These are phyloP conservation scores for Polietes domitor DNA, from an alignment of 2,888 invertebrate genomes.

Conservation along the genomic window DNA sequence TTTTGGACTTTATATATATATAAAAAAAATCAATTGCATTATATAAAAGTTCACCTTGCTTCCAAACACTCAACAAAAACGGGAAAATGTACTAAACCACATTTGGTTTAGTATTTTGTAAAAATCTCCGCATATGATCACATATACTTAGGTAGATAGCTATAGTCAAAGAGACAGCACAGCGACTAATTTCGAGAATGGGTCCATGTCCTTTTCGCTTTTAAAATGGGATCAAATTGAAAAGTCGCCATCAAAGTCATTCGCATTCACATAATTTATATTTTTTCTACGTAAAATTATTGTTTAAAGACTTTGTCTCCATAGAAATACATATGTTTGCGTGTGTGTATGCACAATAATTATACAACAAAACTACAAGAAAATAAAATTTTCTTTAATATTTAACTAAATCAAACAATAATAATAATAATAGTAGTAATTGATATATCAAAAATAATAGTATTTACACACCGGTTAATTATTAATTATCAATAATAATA, in stretches of 20 bases:
- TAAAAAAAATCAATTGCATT: constrained; percentile 13
- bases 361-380: constrained; percentile 17
- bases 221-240: not conserved
- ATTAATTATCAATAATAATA: not conserved
- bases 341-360: not conserved
- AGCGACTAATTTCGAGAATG: not conserved
- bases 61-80: not conserved
- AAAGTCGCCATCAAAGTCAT: not conserved
- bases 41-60: constrained; percentile 11
- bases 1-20: constrained; percentile 45
- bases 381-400: constrained; percentile 6
- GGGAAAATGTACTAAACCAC: not conserved
- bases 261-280: not conserved
- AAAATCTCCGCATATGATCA: not conserved
- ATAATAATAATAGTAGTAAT: not conserved
- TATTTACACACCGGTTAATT: constrained; percentile 15
- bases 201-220: not conserved
- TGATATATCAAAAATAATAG: not conserved
- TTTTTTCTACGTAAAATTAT: constrained; percentile 3
- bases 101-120: not conserved
- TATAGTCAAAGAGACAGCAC: not conserved
- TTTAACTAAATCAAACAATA: constrained; percentile 19
- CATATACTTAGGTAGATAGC: not conserved
- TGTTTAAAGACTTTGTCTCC: constrained; percentile 20
- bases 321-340: not conserved